Base-by-base conservation (phyloP, 2,888 invertebrate species). In the Drosophila seclusa region DNA sequence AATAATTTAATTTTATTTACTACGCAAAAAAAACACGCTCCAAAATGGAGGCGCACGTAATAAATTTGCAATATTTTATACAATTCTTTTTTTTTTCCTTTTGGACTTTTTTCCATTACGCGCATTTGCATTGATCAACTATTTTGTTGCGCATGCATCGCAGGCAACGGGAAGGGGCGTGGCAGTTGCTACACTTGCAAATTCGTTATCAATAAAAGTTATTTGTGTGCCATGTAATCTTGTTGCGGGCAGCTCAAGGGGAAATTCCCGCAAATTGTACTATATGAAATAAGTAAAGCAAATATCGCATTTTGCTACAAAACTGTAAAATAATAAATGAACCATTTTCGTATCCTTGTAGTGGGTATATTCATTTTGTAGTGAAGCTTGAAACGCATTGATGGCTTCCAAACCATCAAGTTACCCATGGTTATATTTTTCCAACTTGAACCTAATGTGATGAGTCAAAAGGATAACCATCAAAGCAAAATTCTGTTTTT, bases 1-100 rank as follows among this genome's bases (percentile, higher is more conserved):
- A 77, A 82, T 84, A 85, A 89, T 89, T 89, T 87, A 89, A 85
- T 87, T 85, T 89, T 89, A 89, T 85, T 87, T 85, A 89, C 87
- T 75, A 67, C 70, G 62, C 50, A 38, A 53, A 66, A 68, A 78
- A 71, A 42, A 55, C 68, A 67, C 61, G 67, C 59, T 55, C 34
- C 34, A 34, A 61, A 76, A 62, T 62, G 42, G 34, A 48, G 49
- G 53, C 60, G 73, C 31, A 36, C 55, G 70, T 64, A 74, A 89
- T 85, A 87, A 87, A 85, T 89, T 84, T 79, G 53, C 73, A 76
- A 87, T 84, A 84, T 84, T 77, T 82, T 57, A 58, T 65, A 49
- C 38, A 55, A 32, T 7, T 42, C 21, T 16, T 40, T 54, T 45
- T 65, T 65, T 60, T 67, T 50, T 66, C 16, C n/a, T 18, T 55